Evolutionary conservation across 1,140 invertebrate genomes (phyloP).

Genomic region (Aporrectodea caliginosa): DNA sequence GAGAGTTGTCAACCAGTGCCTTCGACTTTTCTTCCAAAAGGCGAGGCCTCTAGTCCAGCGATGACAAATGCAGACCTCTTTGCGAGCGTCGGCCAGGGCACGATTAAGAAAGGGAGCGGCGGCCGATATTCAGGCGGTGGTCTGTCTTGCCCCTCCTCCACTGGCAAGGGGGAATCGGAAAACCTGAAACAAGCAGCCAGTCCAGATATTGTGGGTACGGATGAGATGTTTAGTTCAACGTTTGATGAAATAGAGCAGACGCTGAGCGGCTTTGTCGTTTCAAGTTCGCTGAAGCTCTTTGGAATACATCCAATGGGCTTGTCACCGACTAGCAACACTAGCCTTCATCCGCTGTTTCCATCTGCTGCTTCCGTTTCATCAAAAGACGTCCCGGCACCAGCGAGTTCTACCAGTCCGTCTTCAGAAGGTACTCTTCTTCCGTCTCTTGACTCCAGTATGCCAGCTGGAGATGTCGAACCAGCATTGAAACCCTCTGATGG

Average conservation of each 20-base stretch:
- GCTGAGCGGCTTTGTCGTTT: background rate
- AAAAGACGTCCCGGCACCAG: background rate
- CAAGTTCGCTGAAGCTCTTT: background rate
- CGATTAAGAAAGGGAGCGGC: background rate
- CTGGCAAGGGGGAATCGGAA: too few relatives aligned
- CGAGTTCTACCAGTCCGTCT: background rate
- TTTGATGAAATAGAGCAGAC: background rate
- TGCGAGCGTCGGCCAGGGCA: background rate
- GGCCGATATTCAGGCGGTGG: background rate
- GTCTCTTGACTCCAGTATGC: background rate
- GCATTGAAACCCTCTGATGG: background rate
- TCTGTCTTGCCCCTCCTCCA: background rate
- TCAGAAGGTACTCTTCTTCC: background rate
- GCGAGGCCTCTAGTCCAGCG: background rate
- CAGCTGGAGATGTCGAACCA: background rate
- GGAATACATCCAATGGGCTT: background rate
- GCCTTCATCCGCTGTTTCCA: background rate
- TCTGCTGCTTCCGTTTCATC: background rate
- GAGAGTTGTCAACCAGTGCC: background rate
- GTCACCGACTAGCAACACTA: background rate
- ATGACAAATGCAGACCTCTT: background rate
- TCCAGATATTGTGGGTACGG: background rate
- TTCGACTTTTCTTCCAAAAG: background rate
- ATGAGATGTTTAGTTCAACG: background rate
- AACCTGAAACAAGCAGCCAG: background rate